These are phyloP conservation scores for Portevinia maculata DNA, from an alignment of 2,888 invertebrate species.

Conservation along the genomic window DNA sequence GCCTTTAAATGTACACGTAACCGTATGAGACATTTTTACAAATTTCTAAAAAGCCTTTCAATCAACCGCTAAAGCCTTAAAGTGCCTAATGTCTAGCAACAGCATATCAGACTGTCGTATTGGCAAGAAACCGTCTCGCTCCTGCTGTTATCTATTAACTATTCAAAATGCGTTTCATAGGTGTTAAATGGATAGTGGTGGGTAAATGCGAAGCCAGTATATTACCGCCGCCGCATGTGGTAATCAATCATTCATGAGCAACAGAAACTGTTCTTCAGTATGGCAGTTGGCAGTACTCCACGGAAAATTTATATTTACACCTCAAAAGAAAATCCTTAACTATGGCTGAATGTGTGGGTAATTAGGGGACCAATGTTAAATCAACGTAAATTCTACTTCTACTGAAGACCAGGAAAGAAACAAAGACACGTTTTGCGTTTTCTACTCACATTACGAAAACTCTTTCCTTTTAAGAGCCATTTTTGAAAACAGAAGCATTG, in stretches of 20 bases:
- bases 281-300: too few species aligned
- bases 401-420: too few species aligned
- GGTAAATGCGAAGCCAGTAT: constrained; percentile 17
- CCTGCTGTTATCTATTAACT: constrained; percentile 25
- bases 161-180: constrained; percentile 24
- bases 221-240: constrained; percentile 31
- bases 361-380: too few species aligned
- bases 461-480: too few species aligned
- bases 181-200: constrained; percentile 31
- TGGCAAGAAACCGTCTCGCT: too few species aligned
- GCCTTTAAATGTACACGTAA: not conserved
- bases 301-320: too few species aligned
- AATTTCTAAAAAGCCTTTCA: not conserved
- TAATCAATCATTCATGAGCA: constrained; percentile 65
- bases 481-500: too few species aligned
- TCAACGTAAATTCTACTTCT: too few species aligned
- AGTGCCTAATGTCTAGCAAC: constrained; percentile 41
- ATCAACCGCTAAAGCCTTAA: constrained; percentile 11
- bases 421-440: too few species aligned
- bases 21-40: not conserved
- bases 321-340: too few species aligned
- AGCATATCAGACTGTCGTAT: not conserved
- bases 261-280: constrained; percentile 11
- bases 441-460: too few species aligned
- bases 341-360: too few species aligned